Base-by-base conservation (phyloP, 1,140 invertebrate genomes). In the Euwallacea similis region DNA sequence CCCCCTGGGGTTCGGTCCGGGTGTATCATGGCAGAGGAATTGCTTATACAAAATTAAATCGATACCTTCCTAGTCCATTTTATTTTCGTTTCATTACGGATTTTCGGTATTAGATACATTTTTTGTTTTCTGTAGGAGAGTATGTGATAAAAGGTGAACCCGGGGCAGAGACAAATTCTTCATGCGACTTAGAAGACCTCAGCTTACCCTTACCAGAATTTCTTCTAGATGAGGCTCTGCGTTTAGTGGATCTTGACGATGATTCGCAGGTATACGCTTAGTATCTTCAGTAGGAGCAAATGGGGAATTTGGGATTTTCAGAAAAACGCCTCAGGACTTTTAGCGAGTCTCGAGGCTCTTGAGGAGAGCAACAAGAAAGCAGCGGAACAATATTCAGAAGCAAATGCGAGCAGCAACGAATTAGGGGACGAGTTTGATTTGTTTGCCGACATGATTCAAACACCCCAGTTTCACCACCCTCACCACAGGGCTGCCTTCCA, bases 221-320 rank as follows among this genome's bases (percentile, higher is more conserved):
- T 78, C 86, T 89, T 74, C 85, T 92, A 47, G 90, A 91, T 76
- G 89, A 91, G 77, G 89, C 90, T 43, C 84, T 92, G 7, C 87
- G 89, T 77, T 85, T 91, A 16, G 88, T 90, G 50, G 89, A 88
- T 63, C 86, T 91, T 78, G 87, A 90, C 79, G 89, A 90, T 80
- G 85, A 74, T 75, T 80, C 83, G 56, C 78, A 85, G 81, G 85
- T 86, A 73, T 68, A 33, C 21, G 21, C 21, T 33, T 4, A 33
- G 21, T 33, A 33, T 33, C 21, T 33, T 33, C 21, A 33, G 21
- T 33, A 33, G 21, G 21, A 33, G 21, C 21, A 33, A 33, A 33
- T 33, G 1, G 21, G 21, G 21, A 33, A 33, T 33, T 33, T 33
- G 21, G 21, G 21, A 33, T 33, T 67, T 59, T 66, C 16, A 69